Evolutionary conservation across 30 jellyfish, hydroid and myxozoan species (phyloP), one percentile per base, ranked within the genome.

Genomic region (Pelagia noctiluca): DNA sequence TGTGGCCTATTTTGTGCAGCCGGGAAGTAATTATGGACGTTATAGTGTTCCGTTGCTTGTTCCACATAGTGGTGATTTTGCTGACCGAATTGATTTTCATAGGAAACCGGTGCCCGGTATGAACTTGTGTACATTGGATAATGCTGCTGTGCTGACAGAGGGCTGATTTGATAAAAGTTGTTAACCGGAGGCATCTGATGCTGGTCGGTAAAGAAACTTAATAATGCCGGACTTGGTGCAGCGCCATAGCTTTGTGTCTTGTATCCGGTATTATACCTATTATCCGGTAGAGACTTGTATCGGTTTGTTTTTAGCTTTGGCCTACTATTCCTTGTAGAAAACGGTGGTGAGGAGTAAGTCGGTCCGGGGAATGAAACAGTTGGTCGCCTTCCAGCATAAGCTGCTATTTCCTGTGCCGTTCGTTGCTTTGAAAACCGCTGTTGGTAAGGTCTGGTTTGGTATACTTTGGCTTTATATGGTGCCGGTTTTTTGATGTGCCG

Each of bases 301-400:
- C 62, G n/a, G 50, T 50, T 57, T 54, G 26, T 30, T 5, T 19
- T 8, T 25, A 52, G 7, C 26, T 50, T 79, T 13, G 88, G 88
- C 4, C 78, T 46, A 22, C 76, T 85, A 16, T 50, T 77, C 37
- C 87, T 76, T 47, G 96, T 57, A 24, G 85, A 21, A 24, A 76
- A 72, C 24, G 99, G 99, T 3, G 99, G 99, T 22, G 97, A 96
- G 18, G 99, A 88, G 67, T 85, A 94, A 0, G 99, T 94, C 23
- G 97, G 94, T n/a, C 99, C 99, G 30, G 99, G 99, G 80, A 94
- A 94, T 35, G 95, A 53, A 13, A 94, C 18, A 0, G 96, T 32
- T 35, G 94, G 88, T 35, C 76, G 50, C 35, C 94, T 53, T 21
- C 78, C 84, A 2, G 52, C 66, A 26, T 66, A 37, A 3, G 76